Percentiles rank a stretch among this genome's conserved stretches.
phyloP scores from a whole-genome alignment of 2,888 invertebrate genomes.

The Cotesia congregata region DNA sequence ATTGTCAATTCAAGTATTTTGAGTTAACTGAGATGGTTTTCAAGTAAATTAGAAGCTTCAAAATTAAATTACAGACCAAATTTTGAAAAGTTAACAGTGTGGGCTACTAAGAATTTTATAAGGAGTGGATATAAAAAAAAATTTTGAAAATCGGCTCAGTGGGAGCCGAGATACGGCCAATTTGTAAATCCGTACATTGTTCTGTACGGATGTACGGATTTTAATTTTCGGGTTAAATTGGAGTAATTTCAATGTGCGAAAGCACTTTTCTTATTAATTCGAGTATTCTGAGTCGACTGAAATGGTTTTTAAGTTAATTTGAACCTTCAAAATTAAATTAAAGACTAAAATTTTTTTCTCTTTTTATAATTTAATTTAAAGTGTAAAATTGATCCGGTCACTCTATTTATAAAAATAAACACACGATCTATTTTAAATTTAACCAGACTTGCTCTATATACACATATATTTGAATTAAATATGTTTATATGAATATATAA shows the following conservation, averaged over 20 bases:
- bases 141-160: too few relatives aligned
- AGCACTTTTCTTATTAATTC: background rate
- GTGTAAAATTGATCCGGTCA: conserved; percentile 56
- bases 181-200: background rate
- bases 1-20: too few relatives aligned
- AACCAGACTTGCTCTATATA: background rate
- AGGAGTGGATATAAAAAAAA: too few relatives aligned
- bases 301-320: background rate
- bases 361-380: conserved; percentile 6
- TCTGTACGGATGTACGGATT: background rate
- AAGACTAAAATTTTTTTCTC: too few relatives aligned
- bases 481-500: conserved; percentile 23
- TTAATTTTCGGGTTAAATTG: background rate
- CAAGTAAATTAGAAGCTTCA: too few relatives aligned
- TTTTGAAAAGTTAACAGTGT: too few relatives aligned
- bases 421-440: conserved; percentile 64
- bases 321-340: background rate
- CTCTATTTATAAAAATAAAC: conserved; percentile 68
- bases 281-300: background rate
- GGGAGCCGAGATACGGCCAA: background rate
- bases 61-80: too few relatives aligned
- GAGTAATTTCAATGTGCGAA: background rate
- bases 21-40: too few relatives aligned
- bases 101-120: too few relatives aligned
- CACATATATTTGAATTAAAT: conserved; percentile 24